Evolutionary conservation across 2,888 invertebrate species (phyloP).

Genomic region (Fissipunctia ypsillon): DNA sequence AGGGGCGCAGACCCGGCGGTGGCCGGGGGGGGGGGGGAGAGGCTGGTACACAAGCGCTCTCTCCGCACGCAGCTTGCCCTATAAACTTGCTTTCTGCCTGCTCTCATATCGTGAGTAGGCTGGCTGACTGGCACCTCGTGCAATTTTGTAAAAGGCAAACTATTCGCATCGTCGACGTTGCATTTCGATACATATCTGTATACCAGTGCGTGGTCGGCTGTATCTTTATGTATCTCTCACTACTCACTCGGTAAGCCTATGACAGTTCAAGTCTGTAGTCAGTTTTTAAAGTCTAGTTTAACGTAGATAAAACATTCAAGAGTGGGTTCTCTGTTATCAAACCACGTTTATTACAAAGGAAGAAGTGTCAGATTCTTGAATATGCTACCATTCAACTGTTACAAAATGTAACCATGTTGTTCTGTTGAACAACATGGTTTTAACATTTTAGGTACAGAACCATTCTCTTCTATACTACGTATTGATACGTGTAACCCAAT

Average conservation of each 20-base stretch:
- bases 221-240: too few species aligned
- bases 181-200: constrained; percentile 54
- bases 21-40: constrained; percentile 44
- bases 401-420: constrained; percentile 28
- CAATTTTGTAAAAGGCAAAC: constrained; percentile 85
- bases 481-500: constrained; percentile 63
- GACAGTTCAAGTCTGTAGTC: too few species aligned
- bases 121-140: constrained; percentile 74
- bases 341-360: constrained; percentile 23
- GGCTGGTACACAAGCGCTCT: constrained; percentile 62
- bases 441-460: constrained; percentile 36
- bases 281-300: too few species aligned
- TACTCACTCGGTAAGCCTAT: too few species aligned
- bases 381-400: background rate
- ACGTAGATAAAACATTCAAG: too few species aligned
- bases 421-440: too few species aligned
- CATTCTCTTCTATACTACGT: constrained; percentile 31
- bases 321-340: constrained; percentile 6
- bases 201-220: constrained; percentile 4
- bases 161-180: constrained; percentile 68
- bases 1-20: constrained; percentile 49
- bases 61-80: constrained; percentile 80
- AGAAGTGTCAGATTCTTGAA: background rate
- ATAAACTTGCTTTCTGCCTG: constrained; percentile 84
- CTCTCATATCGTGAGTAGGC: constrained; percentile 82